A percentile compares a stretch with the other conserved stretches of the same genome.
Evolutionary conservation across 2,888 invertebrate species (phyloP).

Genomic region (Frankliniella intonsa): DNA sequence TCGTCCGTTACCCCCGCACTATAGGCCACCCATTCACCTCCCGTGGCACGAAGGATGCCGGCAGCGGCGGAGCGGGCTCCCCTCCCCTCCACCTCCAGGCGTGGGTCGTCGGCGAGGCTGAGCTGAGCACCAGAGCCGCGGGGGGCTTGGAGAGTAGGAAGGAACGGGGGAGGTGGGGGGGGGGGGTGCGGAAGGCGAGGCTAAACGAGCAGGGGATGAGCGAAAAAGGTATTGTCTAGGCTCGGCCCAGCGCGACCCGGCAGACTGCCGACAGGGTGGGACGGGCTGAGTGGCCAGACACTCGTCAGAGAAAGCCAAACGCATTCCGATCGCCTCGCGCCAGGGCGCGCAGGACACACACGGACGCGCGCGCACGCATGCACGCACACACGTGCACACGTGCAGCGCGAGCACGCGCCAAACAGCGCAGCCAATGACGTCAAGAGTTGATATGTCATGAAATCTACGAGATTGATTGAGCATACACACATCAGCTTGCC

Average conservation of each 20-base stretch:
- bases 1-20: background rate
- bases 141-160: background rate
- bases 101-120: background rate
- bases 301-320: constrained; percentile 6
- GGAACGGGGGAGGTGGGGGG: background rate
- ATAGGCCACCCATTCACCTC: background rate
- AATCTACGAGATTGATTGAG: no score
- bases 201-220: no score
- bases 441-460: no score
- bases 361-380: background rate
- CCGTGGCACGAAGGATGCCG: background rate
- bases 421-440: no score
- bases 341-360: background rate
- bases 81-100: no score
- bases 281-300: background rate
- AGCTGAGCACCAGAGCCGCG: no score
- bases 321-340: background rate
- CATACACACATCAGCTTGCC: no score
- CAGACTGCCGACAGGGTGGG: background rate
- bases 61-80: no score
- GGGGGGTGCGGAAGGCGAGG: background rate
- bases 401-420: background rate
- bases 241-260: no score
- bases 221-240: no score
- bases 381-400: background rate